Evolutionary conservation across 2,113 vertebrate species (phyloP).

Genomic region (Thunnus thynnus): DNA sequence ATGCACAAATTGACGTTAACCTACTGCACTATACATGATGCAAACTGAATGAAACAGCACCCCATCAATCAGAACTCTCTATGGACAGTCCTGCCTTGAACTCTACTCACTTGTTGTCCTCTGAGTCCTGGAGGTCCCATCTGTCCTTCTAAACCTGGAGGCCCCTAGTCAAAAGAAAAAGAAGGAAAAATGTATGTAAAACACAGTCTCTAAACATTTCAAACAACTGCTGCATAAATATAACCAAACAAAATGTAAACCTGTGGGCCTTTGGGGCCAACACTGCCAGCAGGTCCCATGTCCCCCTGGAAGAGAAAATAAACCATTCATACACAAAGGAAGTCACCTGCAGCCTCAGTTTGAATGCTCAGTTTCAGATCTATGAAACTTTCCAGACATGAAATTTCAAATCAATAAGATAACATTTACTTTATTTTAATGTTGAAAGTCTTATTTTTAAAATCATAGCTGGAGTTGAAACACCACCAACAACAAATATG

Average conservation of each 20-base stretch:
- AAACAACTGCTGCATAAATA: background rate
- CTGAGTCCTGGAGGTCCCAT: constrained; percentile 83
- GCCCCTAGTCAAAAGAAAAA: constrained; percentile 82
- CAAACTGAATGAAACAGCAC: background rate
- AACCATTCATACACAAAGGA: background rate
- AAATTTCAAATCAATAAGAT: background rate
- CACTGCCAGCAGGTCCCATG: constrained; percentile 83
- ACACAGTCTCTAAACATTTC: constrained; percentile 36
- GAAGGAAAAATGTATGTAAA: constrained; percentile 11
- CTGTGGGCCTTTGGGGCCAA: constrained; percentile 85
- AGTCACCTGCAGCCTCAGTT: background rate
- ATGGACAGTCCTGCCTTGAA: background rate
- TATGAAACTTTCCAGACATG: background rate
- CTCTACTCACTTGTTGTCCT: constrained; percentile 85
- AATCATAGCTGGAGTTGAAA: too few relatives aligned
- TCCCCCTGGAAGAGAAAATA: constrained; percentile 86
- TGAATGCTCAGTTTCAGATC: background rate
- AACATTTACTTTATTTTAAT: background rate
- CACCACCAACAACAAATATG: too few relatives aligned
- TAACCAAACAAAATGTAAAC: constrained; percentile 66
- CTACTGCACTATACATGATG: background rate
- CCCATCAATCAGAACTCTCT: background rate
- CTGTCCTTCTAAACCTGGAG: constrained; percentile 87
- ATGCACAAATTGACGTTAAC: constrained; percentile 28
- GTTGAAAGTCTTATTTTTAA: too few relatives aligned